A percentile compares a stretch with the other conserved stretches of the same genome.
phyloP scores from a whole-genome alignment of 2,797 vertebrate genomes.

The Intellagama lesueurii region DNA sequence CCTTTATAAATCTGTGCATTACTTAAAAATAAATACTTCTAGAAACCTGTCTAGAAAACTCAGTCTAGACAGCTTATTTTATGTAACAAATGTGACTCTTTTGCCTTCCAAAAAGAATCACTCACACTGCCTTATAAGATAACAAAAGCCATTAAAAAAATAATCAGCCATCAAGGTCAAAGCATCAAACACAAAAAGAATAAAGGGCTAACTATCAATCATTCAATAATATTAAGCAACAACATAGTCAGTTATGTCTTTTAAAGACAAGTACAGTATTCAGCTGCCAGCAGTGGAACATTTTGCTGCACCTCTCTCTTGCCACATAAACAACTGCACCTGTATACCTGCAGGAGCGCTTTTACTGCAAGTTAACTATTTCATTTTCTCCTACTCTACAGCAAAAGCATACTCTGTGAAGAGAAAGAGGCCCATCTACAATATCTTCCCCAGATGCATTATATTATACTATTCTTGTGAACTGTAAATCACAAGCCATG shows the following conservation, averaged over 20 bases:
- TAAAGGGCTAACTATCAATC: not conserved
- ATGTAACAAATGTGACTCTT: not conserved
- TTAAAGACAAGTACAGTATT: not conserved
- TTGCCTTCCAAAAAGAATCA: not conserved
- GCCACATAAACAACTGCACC: no score
- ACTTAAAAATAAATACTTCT: not conserved
- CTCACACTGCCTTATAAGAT: not conserved
- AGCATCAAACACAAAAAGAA: not conserved
- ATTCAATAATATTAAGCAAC: not conserved
- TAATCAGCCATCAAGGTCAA: not conserved
- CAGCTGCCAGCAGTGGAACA: not conserved
- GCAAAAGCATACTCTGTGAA: not conserved
- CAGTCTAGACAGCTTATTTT: not conserved
- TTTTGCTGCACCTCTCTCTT: no score
- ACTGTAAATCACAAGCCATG: not conserved
- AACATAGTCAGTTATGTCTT: not conserved
- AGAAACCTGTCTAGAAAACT: no score
- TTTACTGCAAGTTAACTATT: not conserved
- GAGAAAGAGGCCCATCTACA: not conserved
- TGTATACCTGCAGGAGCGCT: not conserved
- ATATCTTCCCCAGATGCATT: not conserved
- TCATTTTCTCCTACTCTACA: not conserved
- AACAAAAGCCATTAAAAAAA: not conserved
- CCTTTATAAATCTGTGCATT: not conserved
- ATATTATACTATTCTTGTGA: not conserved